Percentiles rank a stretch among this genome's conserved stretches.
phyloP scores from a whole-genome alignment of 2,113 vertebrate genomes.

The Procavia capensis region DNA sequence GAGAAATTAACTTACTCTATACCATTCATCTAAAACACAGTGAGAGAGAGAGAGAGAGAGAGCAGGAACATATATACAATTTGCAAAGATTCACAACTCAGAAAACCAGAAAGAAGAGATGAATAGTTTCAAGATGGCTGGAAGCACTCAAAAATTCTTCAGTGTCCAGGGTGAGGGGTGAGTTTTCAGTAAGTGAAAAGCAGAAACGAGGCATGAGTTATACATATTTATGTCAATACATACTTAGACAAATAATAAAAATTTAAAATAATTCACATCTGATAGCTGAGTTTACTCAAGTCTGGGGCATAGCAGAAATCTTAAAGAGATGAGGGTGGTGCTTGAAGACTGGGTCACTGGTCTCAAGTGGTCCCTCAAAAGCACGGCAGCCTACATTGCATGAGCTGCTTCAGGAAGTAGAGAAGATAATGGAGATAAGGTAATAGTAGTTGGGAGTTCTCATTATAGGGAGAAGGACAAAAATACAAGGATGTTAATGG shows the following conservation, averaged over 20 bases:
- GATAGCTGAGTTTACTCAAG: not conserved
- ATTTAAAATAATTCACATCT: not conserved
- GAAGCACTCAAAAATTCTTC: fast-evolving
- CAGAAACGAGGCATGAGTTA: not conserved
- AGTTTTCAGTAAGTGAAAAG: too few relatives aligned
- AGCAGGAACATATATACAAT: not conserved
- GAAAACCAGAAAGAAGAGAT: too few relatives aligned
- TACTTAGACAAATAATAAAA: not conserved
- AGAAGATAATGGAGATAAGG: not conserved
- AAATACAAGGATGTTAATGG: not conserved
- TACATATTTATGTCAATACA: too few relatives aligned
- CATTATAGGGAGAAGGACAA: not conserved
- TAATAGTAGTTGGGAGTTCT: not conserved
- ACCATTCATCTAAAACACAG: too few relatives aligned
- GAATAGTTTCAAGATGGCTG: fast-evolving
- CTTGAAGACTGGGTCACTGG: fast-evolving
- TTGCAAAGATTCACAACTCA: fast-evolving
- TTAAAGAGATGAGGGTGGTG: not conserved
- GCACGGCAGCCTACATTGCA: fast-evolving
- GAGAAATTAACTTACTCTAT: too few relatives aligned
- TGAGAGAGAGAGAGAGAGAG: too few relatives aligned
- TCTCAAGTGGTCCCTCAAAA: not conserved
- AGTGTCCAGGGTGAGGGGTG: too few relatives aligned
- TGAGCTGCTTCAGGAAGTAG: not conserved
- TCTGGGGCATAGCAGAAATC: not conserved